Conservation (phyloP, 2,113 vertebrate genomes). For the Lepus americanus region DNA sequence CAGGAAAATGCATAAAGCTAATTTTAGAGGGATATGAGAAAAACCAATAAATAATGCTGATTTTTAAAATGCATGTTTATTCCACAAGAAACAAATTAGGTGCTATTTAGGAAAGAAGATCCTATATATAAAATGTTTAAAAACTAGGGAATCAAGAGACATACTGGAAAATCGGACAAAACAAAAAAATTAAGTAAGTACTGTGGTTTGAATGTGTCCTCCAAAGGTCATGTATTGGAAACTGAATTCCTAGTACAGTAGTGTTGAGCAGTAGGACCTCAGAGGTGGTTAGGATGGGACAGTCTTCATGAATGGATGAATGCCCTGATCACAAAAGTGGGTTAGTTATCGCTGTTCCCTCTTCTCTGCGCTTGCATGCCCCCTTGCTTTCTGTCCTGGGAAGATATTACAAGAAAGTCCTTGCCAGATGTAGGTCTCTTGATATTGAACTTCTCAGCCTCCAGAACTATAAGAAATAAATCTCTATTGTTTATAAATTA, state of each 20-base stretch:
- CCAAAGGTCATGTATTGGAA: neutral
- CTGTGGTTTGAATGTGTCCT: neutral
- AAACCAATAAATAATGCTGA: neutral
- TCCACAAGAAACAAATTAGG: neutral
- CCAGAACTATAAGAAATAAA: neutral
- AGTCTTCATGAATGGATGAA: too few relatives aligned
- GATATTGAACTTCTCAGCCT: neutral
- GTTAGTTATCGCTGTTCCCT: neutral
- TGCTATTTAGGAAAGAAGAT: neutral
- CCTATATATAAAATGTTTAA: neutral
- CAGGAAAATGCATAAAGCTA: neutral
- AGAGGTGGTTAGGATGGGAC: too few relatives aligned
- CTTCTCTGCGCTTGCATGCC: too few relatives aligned
- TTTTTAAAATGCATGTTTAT: conserved; percentile 25
- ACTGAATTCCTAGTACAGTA: neutral
- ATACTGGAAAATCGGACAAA: conserved; percentile 38
- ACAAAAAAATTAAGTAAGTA: neutral
- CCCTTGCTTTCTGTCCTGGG: neutral
- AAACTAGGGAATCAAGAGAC: neutral
- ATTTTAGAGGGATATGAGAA: neutral
- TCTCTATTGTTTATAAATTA: neutral
- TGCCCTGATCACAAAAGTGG: too few relatives aligned
- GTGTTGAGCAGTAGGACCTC: too few relatives aligned
- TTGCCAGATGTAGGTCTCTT: neutral
- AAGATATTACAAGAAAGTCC: too few relatives aligned